phyloP scores from a whole-genome alignment of 2,797 vertebrate genomes.

The Acipenser oxyrinchus region DNA sequence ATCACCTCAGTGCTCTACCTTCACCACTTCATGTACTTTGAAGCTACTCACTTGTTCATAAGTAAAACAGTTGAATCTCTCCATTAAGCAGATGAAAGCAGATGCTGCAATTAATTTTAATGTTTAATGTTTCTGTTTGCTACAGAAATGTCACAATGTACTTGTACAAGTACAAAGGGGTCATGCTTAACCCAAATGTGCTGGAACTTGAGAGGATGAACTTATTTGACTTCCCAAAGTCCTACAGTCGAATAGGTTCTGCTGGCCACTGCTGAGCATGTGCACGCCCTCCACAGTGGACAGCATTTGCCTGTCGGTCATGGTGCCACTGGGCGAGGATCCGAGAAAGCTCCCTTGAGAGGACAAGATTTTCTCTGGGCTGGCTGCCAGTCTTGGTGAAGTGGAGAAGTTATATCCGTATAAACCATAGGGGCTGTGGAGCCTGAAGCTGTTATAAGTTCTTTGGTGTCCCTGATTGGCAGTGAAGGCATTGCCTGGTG shows the following conservation, averaged over 20 bases:
- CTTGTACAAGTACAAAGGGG: neutral
- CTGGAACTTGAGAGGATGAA: conserved; percentile 84
- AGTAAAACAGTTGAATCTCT: too few species aligned
- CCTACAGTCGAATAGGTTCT: conserved; percentile 95
- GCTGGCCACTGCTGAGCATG: conserved; percentile 83
- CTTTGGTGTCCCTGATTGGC: conserved; percentile 68
- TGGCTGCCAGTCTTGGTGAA: conserved; percentile 91
- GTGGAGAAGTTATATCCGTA: conserved; percentile 97
- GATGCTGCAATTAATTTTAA: too few species aligned
- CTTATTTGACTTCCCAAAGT: conserved; percentile 84
- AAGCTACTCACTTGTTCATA: too few species aligned
- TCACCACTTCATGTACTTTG: too few species aligned
- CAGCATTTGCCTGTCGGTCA: conserved; percentile 89
- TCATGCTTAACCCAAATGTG: conserved; percentile 85
- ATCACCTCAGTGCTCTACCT: too few species aligned
- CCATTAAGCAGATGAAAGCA: too few species aligned
- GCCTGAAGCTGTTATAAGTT: conserved; percentile 84
- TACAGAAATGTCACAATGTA: neutral
- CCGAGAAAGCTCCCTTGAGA: conserved; percentile 88
- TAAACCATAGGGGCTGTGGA: conserved; percentile 89
- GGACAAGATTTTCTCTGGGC: conserved; percentile 92
- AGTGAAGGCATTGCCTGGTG: conserved; percentile 66
- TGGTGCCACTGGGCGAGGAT: conserved; percentile 90
- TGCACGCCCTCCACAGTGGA: conserved; percentile 81
- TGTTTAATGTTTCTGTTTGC: too few species aligned